A percentile compares a stretch with the other conserved stretches of the same genome.
Evolutionary conservation across 2,797 vertebrate genomes (phyloP).

Genomic region (Gallinago stenura): DNA sequence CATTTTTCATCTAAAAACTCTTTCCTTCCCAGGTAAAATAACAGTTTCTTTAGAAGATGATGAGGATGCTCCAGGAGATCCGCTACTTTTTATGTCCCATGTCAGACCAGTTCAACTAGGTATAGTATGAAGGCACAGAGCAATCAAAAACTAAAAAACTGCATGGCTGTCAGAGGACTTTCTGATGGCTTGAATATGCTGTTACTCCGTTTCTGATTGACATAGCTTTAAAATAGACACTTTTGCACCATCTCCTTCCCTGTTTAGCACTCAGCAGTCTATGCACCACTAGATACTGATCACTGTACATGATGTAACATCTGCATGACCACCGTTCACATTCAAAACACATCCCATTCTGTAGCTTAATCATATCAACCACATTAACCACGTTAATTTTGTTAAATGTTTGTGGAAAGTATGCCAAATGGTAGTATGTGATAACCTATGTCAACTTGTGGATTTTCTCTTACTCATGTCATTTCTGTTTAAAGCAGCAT

Average conservation of each 20-base stretch:
- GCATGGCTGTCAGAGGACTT: background rate
- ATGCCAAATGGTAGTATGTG: background rate
- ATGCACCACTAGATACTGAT: background rate
- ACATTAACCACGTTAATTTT: background rate
- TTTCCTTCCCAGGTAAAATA: slow-evolving; percentile 73
- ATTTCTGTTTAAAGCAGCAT: background rate
- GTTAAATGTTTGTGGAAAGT: background rate
- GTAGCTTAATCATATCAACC: background rate
- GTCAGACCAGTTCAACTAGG: slow-evolving; percentile 74
- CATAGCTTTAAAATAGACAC: background rate
- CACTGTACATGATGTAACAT: background rate
- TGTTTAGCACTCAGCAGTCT: background rate
- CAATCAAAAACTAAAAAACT: background rate
- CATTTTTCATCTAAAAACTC: slow-evolving; percentile 44
- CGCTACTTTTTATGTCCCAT: slow-evolving; percentile 72
- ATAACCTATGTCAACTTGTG: background rate
- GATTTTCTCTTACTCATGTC: background rate
- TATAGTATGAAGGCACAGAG: slow-evolving; percentile 51
- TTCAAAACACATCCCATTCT: background rate
- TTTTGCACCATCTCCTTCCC: background rate
- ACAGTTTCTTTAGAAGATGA: slow-evolving; percentile 75
- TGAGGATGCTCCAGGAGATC: slow-evolving; percentile 71
- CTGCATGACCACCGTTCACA: background rate
- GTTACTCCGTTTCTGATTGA: background rate
- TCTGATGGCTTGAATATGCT: background rate